A percentile compares a stretch with the other conserved stretches of the same genome.
phyloP scores from a whole-genome alignment of 2,797 vertebrate genomes.

The Ctenosaura bakeri region DNA sequence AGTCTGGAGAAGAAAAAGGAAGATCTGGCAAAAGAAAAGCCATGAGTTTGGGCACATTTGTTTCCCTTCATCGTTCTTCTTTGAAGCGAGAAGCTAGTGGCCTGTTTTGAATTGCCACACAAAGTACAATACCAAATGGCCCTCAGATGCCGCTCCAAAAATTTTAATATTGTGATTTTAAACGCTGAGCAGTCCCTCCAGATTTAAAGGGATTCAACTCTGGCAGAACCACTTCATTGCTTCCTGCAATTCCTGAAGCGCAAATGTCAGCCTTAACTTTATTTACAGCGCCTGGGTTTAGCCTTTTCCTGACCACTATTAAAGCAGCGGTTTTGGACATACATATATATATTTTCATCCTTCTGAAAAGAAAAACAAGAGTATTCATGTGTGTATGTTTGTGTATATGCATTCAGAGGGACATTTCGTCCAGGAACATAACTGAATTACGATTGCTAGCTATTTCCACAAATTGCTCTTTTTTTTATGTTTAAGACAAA shows the following conservation, averaged over 20 bases:
- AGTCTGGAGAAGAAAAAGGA: not conserved
- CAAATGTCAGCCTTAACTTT: slow-evolving; percentile 21
- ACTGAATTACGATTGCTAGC: not conserved
- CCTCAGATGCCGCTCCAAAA: not conserved
- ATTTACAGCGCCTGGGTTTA: not conserved
- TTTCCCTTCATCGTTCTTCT: not conserved
- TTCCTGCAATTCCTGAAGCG: not conserved
- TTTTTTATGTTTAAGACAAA: slow-evolving; percentile 5
- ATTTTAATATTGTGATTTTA: not conserved
- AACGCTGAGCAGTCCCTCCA: not conserved
- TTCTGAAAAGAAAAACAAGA: not conserved
- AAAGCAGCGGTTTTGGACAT: not conserved
- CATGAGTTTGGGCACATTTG: not conserved
- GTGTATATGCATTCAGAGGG: not conserved
- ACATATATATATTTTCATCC: not conserved
- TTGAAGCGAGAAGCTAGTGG: not conserved
- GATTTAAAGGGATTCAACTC: slow-evolving; percentile 21
- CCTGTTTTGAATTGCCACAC: slow-evolving; percentile 2
- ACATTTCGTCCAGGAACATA: not conserved
- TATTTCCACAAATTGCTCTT: not conserved
- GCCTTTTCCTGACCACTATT: slow-evolving; percentile 2
- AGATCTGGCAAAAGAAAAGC: not conserved
- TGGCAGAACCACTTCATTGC: not conserved
- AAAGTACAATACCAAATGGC: slow-evolving; percentile 18
- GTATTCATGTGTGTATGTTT: no score